Evolutionary conservation across 2,113 vertebrate species (phyloP), one percentile per base, ranked within the genome.

Genomic region (Peromyscus polionotus): DNA sequence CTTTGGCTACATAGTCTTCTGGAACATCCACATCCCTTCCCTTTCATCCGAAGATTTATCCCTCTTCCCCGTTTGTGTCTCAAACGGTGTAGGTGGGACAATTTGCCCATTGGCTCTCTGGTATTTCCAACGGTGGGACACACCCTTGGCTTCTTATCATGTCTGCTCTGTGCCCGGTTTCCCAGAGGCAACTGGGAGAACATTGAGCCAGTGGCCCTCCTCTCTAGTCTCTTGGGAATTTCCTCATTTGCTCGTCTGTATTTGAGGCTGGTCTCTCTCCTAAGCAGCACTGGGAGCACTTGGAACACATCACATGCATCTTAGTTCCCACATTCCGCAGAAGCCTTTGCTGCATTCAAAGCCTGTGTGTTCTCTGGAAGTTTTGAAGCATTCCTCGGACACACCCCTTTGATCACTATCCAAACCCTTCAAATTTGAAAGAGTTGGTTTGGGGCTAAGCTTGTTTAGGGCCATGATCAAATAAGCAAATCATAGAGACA

Each of bases 251-350:
- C 22, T 26, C 4, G 2, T 7, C 16, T 11, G 1, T 0, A 1
- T 22, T 14, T 17, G 57, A 26, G 59, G 36, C 42, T 33, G 0
- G 1, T 3, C 36, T 88, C 24, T 76, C 86, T 19, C 22, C 16
- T 13, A 45, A 33, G 54, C 8, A 8, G 4, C 0, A 1, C 93
- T 5, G 0, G 1, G 28, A 42, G 11, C 36, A 36, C 5, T 1
- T 4, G 17, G 59, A 16, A 39, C 20, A 0, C 14, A 10, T 54
- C 59, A 45, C 16, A 2, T 12, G 9, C 1, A 7, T 31, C 28
- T 10, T 11, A 11, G 19, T 24, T 39, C 20, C 36, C 9, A 59
- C 91, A 11, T 13, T 10, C 9, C 9, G 24, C 16, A 83, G 13
- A 83, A 83, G 57, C 57, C 80, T 39, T 83, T 83, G 57, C 22